phyloP scores from a whole-genome alignment of 2,113 vertebrate species.

The Dromaius novaehollandiae region DNA sequence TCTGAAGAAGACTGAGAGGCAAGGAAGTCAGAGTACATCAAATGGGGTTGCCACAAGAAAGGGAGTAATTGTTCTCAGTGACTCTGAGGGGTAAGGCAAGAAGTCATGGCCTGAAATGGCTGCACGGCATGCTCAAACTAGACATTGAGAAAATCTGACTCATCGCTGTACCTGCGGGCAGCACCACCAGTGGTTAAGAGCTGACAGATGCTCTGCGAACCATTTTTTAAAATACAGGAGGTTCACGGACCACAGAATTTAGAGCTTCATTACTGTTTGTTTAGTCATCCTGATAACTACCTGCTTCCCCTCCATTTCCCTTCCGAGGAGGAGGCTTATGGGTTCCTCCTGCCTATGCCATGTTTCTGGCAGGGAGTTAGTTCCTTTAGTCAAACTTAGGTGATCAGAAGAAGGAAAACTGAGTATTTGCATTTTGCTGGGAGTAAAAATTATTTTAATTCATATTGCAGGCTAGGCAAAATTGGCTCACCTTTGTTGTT shows the following conservation, averaged over 20 bases:
- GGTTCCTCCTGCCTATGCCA: neutral
- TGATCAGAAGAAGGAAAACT: neutral
- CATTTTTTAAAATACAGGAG: neutral
- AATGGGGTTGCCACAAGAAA: neutral
- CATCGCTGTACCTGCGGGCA: neutral
- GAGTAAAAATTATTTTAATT: neutral
- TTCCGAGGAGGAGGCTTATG: neutral
- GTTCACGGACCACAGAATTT: neutral
- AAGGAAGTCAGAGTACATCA: neutral
- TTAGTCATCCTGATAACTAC: neutral
- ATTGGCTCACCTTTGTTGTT: neutral
- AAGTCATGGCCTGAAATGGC: neutral
- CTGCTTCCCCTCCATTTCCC: neutral
- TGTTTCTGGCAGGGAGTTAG: neutral
- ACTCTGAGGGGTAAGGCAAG: neutral
- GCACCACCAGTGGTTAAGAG: neutral
- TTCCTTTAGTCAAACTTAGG: neutral
- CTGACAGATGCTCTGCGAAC: neutral
- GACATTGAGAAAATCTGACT: neutral
- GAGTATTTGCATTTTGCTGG: slow-evolving; percentile 12
- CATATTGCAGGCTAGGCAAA: neutral
- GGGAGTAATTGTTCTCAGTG: neutral
- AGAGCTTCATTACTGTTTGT: neutral
- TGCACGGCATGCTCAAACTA: neutral
- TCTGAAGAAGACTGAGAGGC: neutral